Conservation (phyloP, 2,888 invertebrate species). For the Halictus ligatus region DNA sequence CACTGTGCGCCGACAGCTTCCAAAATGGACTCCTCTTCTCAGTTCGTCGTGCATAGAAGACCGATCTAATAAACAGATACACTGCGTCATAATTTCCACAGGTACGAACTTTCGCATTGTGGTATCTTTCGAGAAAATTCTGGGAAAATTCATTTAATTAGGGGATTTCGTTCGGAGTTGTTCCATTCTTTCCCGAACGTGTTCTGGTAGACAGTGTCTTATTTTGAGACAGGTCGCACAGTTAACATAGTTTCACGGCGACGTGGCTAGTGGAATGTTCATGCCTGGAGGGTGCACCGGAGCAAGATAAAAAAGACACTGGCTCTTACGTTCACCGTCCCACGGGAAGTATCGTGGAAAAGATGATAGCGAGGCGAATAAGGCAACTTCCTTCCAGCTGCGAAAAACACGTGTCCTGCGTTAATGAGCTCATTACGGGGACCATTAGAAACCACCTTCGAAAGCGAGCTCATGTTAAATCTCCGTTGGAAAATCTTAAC, state of each 20-base stretch:
- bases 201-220: too few relatives aligned
- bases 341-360: constrained; percentile 43
- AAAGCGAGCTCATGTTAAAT: background rate
- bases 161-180: too few relatives aligned
- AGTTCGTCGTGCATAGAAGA: too few relatives aligned
- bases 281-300: background rate
- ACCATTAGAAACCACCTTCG: background rate
- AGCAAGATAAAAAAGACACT: background rate
- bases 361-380: constrained; percentile 39
- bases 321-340: constrained; percentile 5
- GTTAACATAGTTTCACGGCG: background rate
- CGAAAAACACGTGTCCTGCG: constrained; percentile 28
- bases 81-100: too few relatives aligned
- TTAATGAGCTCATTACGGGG: constrained; percentile 51
- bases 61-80: too few relatives aligned
- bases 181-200: too few relatives aligned
- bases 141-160: too few relatives aligned
- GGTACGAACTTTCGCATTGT: too few relatives aligned
- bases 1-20: too few relatives aligned
- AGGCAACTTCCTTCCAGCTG: constrained; percentile 53
- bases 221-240: background rate
- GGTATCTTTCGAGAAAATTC: too few relatives aligned
- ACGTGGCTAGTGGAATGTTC: background rate
- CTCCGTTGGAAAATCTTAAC: background rate
- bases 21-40: too few relatives aligned